phyloP scores from a whole-genome alignment of 2,113 vertebrate genomes.

The Cynopterus brachyotis region DNA sequence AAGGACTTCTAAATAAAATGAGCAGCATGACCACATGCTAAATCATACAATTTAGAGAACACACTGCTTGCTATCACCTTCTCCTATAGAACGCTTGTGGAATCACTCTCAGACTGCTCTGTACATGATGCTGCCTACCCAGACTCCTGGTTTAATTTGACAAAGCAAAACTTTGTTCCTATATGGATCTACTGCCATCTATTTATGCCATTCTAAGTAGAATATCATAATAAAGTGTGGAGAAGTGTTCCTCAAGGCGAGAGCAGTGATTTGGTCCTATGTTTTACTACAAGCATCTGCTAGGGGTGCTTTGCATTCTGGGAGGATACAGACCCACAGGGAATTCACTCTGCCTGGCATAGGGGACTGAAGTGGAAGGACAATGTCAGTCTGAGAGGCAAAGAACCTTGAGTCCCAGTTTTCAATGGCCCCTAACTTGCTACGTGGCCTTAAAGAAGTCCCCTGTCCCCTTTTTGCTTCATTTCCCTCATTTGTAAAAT shows the following conservation, averaged over 20 bases:
- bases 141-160: constrained; percentile 54
- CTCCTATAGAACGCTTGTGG: background rate
- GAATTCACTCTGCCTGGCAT: background rate
- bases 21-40: background rate
- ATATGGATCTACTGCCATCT: constrained; percentile 39
- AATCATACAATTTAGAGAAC: background rate
- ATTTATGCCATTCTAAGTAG: constrained; percentile 22
- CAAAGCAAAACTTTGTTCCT: constrained; percentile 51
- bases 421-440: background rate
- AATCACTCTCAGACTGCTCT: constrained; percentile 27
- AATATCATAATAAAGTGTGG: constrained; percentile 34
- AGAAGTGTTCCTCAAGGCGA: constrained; percentile 21
- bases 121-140: background rate
- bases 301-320: background rate
- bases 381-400: background rate
- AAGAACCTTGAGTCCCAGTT: background rate
- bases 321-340: background rate
- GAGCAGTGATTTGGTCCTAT: background rate
- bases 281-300: background rate
- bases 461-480: constrained; percentile 41
- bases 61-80: background rate
- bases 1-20: constrained; percentile 9
- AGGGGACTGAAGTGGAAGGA: background rate
- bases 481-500: constrained; percentile 59
- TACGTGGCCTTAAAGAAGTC: background rate